Conservation (phyloP, 2,113 vertebrate genomes). For the Sardina pilchardus region DNA sequence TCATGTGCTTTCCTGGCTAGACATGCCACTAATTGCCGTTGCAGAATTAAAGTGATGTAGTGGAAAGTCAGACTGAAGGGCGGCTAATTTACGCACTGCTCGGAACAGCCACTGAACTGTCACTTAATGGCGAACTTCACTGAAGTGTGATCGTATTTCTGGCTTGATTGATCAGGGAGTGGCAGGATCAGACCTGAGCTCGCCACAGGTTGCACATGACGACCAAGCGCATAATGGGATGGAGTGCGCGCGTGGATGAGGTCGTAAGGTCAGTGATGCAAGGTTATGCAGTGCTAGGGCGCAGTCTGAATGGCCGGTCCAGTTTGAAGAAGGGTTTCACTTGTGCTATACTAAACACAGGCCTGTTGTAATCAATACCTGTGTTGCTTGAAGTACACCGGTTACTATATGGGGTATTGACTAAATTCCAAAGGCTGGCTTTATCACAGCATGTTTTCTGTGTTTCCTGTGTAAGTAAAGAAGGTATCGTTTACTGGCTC, state of each 20-base stretch:
- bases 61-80: neutral
- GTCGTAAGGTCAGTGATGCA: conserved; percentile 9
- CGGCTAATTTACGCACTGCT: neutral
- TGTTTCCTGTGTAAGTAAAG: conserved; percentile 72
- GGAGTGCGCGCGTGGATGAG: neutral
- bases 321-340: neutral
- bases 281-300: neutral
- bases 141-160: neutral
- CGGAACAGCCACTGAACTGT: neutral
- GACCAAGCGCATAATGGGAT: neutral
- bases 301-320: neutral
- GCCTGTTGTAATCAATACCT: conserved; percentile 65
- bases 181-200: neutral
- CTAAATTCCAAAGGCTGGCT: conserved; percentile 65
- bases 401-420: conserved; percentile 57
- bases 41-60: neutral
- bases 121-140: neutral
- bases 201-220: neutral
- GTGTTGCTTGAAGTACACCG: conserved; percentile 49
- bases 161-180: neutral
- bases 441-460: conserved; percentile 70
- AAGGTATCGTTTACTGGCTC: conserved; percentile 73
- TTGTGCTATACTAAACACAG: neutral
- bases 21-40: neutral
- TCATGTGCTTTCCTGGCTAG: neutral